Conservation (phyloP, 2,888 invertebrate genomes). For the Scaptomyza caliginosa region DNA sequence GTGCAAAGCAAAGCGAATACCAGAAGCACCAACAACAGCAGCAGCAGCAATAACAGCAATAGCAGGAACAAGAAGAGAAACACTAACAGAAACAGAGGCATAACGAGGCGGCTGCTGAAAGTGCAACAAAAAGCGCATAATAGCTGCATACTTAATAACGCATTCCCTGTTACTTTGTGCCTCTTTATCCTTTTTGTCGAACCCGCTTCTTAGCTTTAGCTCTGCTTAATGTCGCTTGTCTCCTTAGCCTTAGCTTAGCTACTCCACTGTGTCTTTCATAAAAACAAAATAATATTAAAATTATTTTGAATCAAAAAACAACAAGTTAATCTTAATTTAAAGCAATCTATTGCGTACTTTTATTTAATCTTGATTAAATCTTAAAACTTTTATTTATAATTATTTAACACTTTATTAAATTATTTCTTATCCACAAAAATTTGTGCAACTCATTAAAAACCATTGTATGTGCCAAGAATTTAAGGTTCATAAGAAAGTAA, state of each 20-base stretch:
- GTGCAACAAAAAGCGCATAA: slow-evolving; percentile 77
- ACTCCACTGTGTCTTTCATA: no score
- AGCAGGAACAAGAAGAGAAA: slow-evolving; percentile 23
- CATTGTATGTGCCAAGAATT: neutral
- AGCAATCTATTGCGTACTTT: no score
- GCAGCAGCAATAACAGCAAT: neutral
- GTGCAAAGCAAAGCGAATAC: slow-evolving; percentile 61
- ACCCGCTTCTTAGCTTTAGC: neutral
- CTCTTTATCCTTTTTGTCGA: slow-evolving; percentile 2
- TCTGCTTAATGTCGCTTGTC: slow-evolving; percentile 36
- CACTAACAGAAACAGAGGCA: slow-evolving; percentile 19
- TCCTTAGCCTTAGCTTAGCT: slow-evolving; percentile 12
- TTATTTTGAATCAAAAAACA: no score
- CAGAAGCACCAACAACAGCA: slow-evolving; percentile 4
- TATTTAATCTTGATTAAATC: no score
- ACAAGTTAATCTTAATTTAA: no score
- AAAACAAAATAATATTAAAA: no score
- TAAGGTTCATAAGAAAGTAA: neutral
- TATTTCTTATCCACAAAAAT: no score
- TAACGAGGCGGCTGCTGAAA: slow-evolving; percentile 68
- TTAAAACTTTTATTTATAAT: no score
- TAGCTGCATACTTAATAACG: slow-evolving; percentile 71
- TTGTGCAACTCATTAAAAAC: no score
- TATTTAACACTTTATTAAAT: neutral
- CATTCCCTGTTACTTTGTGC: slow-evolving; percentile 42